Percentiles rank a stretch among this genome's conserved stretches.
These are phyloP conservation scores for Himalopsyche tibetana DNA, from an alignment of 2,888 invertebrate genomes.

Conservation along the genomic window DNA sequence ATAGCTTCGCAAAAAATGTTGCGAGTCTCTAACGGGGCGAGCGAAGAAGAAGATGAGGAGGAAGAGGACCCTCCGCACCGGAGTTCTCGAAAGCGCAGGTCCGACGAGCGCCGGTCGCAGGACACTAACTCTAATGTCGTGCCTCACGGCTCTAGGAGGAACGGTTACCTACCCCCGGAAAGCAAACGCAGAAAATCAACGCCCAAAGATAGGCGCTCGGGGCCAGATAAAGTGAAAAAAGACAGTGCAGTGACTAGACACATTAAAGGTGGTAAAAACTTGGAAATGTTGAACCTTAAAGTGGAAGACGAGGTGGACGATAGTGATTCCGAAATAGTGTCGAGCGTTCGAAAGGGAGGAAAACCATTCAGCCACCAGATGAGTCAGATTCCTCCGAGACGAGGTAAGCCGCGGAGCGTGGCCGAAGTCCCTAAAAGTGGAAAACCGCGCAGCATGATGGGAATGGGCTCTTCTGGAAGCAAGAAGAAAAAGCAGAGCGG, in stretches of 20 bases:
- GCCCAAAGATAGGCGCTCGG: background rate
- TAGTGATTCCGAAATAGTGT: conserved; percentile 75
- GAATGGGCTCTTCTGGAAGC: conserved; percentile 74
- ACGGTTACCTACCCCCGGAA: conserved; percentile 47
- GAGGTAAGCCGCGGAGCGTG: conserved; percentile 74
- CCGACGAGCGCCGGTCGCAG: conserved; percentile 48
- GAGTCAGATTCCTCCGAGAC: conserved; percentile 77
- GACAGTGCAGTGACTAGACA: conserved; percentile 69
- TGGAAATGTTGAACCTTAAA: conserved; percentile 73
- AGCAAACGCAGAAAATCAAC: conserved; percentile 31
- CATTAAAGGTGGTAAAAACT: conserved; percentile 74
- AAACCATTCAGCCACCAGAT: conserved; percentile 78
- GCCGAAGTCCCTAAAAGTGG: conserved; percentile 74
- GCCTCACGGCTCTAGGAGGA: conserved; percentile 26
- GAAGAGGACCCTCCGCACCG: conserved; percentile 62
- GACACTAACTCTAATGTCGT: conserved; percentile 51
- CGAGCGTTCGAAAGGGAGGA: conserved; percentile 71
- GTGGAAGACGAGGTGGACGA: conserved; percentile 68
- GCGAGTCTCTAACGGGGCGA: conserved; percentile 69
- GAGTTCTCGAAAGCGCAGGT: conserved; percentile 68
- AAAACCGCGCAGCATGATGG: conserved; percentile 74
- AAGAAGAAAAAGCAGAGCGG: conserved; percentile 70
- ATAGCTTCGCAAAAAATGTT: conserved; percentile 73
- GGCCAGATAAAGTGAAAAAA: conserved; percentile 41
- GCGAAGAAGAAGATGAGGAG: conserved; percentile 27